Evolutionary conservation across 2,113 vertebrate species (phyloP), one percentile per base, ranked within the genome.

Genomic region (Heterotilapia buettikoferi): DNA sequence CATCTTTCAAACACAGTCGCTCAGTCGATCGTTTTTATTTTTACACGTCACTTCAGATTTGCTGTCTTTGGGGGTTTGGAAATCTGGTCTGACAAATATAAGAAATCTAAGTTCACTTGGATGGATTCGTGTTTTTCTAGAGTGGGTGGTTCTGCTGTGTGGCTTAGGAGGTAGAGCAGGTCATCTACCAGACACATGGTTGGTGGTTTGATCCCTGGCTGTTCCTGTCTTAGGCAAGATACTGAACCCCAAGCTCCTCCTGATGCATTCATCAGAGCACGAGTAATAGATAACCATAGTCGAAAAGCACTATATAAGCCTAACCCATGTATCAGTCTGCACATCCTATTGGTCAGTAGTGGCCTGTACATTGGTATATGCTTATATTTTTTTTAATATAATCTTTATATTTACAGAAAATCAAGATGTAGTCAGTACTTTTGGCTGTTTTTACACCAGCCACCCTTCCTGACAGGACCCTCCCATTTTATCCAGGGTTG

Each of bases 11-110:
- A 76, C 6, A 29, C 14, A 19, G 71, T 31, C 14, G 0, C 3
- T 61, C 5, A 61, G 57, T 61, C 0, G 26, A 61, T 10, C 0
- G 2, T 18, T 61, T 61, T 61, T 4, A 31, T 8, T 61, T 61
- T 61, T 47, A 76, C 16, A 3, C 1, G 24, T 76, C 71, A 47
- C 24, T 47, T 47, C 14, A 47, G 14, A 76, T 47, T 76, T 5
- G 40, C 24, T 11, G 1, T 47, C 24, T 76, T 76, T 29, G 14
- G 10, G 18, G 73, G 10, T 78, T 78, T 78, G 24, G 71, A 31
- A 29, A 8, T 18, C 26, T 78, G 73, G 73, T 50, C 45, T 78
- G 43, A 78, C n/a, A 76, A 50, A 78, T 19, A 50, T 11, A 11
- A 50, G 0, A 31, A 78, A 78, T 78, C 43, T 47, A 29, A 47